Evolutionary conservation across 2,113 vertebrate genomes (phyloP).

Genomic region (Pseudolaguvia tuberculata): DNA sequence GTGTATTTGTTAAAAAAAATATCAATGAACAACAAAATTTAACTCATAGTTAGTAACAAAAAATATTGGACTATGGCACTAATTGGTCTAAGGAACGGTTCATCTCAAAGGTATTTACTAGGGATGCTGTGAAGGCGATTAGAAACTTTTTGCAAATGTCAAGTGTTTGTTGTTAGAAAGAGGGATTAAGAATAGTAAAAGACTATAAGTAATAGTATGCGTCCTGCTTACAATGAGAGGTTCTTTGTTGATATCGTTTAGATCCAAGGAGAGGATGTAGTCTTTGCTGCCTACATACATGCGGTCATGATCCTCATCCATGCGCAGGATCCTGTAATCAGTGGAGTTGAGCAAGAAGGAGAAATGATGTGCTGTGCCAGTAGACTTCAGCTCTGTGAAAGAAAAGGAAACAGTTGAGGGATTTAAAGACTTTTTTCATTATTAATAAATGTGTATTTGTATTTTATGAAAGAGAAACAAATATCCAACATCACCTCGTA

Average conservation of each 20-base stretch:
- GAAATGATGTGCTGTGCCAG: conserved; percentile 92
- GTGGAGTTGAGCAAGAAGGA: conserved; percentile 94
- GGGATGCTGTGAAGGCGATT: too few relatives aligned
- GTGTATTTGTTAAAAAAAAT: not conserved
- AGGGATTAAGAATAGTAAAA: not conserved
- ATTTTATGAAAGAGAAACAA: not conserved
- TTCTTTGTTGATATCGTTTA: conserved; percentile 98
- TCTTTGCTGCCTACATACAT: conserved; percentile 99
- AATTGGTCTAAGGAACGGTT: too few relatives aligned
- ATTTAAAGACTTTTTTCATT: not conserved
- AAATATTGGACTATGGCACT: too few relatives aligned
- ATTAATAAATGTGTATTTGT: conserved; percentile 4
- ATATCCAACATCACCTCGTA: not conserved
- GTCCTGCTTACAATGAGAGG: conserved; percentile 86
- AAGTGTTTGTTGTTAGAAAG: not conserved
- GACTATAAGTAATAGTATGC: not conserved
- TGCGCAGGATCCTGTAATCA: conserved; percentile 92
- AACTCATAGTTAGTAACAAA: not conserved
- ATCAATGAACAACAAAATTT: not conserved
- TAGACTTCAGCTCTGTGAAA: conserved; percentile 83
- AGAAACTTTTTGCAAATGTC: not conserved
- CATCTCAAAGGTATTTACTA: too few relatives aligned
- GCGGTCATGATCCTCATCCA: conserved; percentile 98
- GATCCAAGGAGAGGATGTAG: conserved; percentile 91
- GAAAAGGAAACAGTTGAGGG: not conserved